A percentile compares a stretch with the other conserved stretches of the same genome.
phyloP scores from a whole-genome alignment of 1,140 invertebrate genomes.

The Zophobas morio region DNA sequence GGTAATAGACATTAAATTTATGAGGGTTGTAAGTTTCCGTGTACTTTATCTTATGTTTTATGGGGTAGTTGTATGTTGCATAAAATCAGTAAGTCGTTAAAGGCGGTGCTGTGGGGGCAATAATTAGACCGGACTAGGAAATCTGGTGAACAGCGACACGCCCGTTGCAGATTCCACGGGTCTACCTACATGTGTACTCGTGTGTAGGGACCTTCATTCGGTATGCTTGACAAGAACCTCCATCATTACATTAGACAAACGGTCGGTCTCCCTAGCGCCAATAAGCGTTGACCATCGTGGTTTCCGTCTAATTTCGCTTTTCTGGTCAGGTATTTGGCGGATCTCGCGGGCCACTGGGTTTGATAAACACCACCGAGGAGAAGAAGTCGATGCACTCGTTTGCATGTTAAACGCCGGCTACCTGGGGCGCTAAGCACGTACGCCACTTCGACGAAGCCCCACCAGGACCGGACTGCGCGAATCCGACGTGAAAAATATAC shows the following conservation, averaged over 20 bases:
- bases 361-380: slow-evolving; percentile 13
- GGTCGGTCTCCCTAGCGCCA: slow-evolving; percentile 14
- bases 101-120: slow-evolving; percentile 45
- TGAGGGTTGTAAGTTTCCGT: slow-evolving; percentile 48
- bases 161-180: slow-evolving; percentile 45
- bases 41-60: slow-evolving; percentile 49
- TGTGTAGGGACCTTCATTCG: slow-evolving; percentile 41
- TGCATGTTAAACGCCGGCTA: slow-evolving; percentile 26
- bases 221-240: slow-evolving; percentile 46
- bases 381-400: slow-evolving; percentile 39
- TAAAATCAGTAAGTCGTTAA: slow-evolving; percentile 49
- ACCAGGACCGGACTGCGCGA: neutral
- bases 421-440: slow-evolving; percentile 32
- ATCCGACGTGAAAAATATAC: no score
- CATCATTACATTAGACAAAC: slow-evolving; percentile 47
- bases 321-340: slow-evolving; percentile 32
- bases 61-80: slow-evolving; percentile 49
- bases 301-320: slow-evolving; percentile 39
- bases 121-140: slow-evolving; percentile 48
- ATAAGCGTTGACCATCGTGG: slow-evolving; percentile 14
- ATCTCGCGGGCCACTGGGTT: slow-evolving; percentile 32
- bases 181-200: slow-evolving; percentile 43
- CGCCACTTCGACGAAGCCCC: slow-evolving; percentile 8
- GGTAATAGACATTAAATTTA: slow-evolving; percentile 50
- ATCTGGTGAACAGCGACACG: slow-evolving; percentile 46